Conservation (phyloP, 2,888 invertebrate species). For the Drosophila macrospina region DNA sequence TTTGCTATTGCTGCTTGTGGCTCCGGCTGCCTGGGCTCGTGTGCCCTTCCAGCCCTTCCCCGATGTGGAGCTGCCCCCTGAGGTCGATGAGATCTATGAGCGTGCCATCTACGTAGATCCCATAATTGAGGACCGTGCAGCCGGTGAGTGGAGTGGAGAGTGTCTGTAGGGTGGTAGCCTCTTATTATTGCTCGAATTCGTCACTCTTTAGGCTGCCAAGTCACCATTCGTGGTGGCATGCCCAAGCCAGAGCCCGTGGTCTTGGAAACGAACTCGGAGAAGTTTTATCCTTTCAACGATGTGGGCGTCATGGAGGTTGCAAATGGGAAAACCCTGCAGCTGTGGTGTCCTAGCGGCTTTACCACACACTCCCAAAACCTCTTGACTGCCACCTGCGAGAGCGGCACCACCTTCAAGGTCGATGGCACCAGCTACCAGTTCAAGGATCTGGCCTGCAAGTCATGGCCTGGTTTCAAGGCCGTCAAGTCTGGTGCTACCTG, state of each 20-base stretch:
- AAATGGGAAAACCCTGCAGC: constrained; percentile 72
- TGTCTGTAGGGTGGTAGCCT: too few relatives aligned
- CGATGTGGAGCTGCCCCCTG: constrained; percentile 57
- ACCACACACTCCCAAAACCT: constrained; percentile 58
- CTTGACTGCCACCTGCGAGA: constrained; percentile 80
- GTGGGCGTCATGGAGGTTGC: constrained; percentile 74
- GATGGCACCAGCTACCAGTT: constrained; percentile 75
- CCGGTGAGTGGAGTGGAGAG: constrained; percentile 51
- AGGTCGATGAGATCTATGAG: constrained; percentile 51
- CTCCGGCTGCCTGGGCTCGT: constrained; percentile 51
- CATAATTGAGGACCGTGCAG: constrained; percentile 53
- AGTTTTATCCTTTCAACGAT: constrained; percentile 75
- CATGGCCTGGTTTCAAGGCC: constrained; percentile 80
- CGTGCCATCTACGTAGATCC: constrained; percentile 43
- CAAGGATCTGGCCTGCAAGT: constrained; percentile 82
- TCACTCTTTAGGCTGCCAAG: constrained; percentile 61
- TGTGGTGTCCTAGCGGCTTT: constrained; percentile 82
- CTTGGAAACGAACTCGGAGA: constrained; percentile 84
- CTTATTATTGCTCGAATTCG: background rate
- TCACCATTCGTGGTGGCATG: constrained; percentile 75
- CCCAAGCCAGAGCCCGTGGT: constrained; percentile 87
- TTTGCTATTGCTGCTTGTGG: constrained; percentile 59
- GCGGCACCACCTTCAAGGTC: constrained; percentile 77
- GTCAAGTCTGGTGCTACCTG: constrained; percentile 77
- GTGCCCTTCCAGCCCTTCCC: constrained; percentile 48